These are phyloP conservation scores for Miniopterus natalensis DNA, from an alignment of 2,113 vertebrate species.

Conservation along the genomic window DNA sequence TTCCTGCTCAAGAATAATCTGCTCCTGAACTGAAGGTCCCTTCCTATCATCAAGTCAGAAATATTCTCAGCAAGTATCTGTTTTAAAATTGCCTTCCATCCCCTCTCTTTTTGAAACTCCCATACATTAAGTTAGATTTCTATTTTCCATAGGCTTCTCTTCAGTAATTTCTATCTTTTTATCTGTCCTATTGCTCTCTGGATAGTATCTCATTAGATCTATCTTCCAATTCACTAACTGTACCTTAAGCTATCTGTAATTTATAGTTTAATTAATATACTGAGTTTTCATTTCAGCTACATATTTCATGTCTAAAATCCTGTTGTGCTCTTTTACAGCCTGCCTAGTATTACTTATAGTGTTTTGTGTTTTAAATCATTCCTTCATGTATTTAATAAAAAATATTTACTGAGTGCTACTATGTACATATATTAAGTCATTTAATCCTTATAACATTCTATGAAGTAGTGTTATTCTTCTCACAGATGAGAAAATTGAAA, in stretches of 20 bases:
- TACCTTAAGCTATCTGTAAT: not conserved
- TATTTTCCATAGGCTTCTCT: not conserved
- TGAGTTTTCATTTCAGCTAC: not conserved
- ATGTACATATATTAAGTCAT: not conserved
- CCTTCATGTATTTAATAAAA: not conserved
- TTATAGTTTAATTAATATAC: not conserved
- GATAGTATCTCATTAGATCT: not conserved
- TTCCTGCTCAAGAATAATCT: not conserved
- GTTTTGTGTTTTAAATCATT: not conserved
- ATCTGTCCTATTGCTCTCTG: not conserved
- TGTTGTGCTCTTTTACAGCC: not conserved
- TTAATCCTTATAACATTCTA: not conserved
- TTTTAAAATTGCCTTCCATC: not conserved
- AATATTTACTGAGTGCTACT: not conserved
- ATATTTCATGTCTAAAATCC: not conserved
- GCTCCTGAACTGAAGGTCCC: not conserved
- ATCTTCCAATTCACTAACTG: not conserved
- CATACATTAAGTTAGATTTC: not conserved
- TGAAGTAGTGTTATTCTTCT: not conserved
- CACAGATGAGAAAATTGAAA: no score
- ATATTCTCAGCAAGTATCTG: not conserved
- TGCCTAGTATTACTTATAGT: not conserved
- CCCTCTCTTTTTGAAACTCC: not conserved
- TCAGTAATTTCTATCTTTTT: not conserved
- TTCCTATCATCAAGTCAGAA: slow-evolving; percentile 10